Evolutionary conservation across 1,140 invertebrate genomes (phyloP).

Genomic region (Rhizoglyphus robini): DNA sequence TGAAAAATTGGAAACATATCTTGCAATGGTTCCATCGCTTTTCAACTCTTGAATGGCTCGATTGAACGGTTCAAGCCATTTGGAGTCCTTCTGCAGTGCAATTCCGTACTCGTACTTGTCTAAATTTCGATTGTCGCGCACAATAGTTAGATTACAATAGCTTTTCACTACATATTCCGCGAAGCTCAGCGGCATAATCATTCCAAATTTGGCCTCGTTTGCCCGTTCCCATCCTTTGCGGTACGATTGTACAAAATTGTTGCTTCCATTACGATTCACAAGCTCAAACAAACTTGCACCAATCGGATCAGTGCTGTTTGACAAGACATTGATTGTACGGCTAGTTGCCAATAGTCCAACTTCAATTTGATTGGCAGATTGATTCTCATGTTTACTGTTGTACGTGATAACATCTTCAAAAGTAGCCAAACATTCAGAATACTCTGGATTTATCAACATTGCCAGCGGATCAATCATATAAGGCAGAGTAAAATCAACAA

Average conservation of each 20-base stretch:
- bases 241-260: not conserved
- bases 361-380: not conserved
- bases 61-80: not conserved
- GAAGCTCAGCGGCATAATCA: not conserved
- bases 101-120: not conserved
- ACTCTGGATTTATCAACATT: not conserved
- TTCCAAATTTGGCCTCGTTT: not conserved
- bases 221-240: not conserved
- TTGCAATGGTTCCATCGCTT: not conserved
- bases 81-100: conserved; percentile 4
- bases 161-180: not conserved
- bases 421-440: not conserved
- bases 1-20: no score
- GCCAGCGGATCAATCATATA: conserved; percentile 48
- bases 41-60: conserved; percentile 12
- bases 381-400: not conserved
- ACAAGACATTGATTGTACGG: not conserved
- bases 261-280: not conserved
- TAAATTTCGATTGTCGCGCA: not conserved
- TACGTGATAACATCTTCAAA: not conserved
- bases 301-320: not conserved
- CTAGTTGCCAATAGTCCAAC: not conserved
- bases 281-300: not conserved
- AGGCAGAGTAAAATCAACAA: conserved; percentile 42
- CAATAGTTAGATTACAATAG: conserved; percentile 8